phyloP scores from a whole-genome alignment of 1,140 invertebrate species.

The Drepana arcuata region DNA sequence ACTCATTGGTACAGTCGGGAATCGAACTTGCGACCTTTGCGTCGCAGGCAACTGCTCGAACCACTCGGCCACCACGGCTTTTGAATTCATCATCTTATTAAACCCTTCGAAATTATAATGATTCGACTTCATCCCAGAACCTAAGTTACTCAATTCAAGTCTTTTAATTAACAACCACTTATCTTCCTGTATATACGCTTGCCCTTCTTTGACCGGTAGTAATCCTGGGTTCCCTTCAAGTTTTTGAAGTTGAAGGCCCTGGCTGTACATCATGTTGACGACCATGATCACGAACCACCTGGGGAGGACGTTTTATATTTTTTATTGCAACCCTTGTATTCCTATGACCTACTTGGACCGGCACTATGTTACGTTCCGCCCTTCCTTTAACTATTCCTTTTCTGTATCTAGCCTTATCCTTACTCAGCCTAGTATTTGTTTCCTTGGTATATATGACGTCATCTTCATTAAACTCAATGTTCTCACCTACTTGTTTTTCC shows the following conservation, averaged over 20 bases:
- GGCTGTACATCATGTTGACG: constrained; percentile 5
- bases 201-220: constrained; percentile 14
- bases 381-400: constrained; percentile 7
- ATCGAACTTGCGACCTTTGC: no score
- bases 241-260: constrained; percentile 20
- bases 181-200: constrained; percentile 9
- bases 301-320: constrained; percentile 15
- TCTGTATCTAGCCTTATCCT: constrained; percentile 10
- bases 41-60: no score
- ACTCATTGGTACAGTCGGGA: no score
- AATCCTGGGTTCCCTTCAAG: constrained; percentile 21
- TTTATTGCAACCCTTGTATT: constrained; percentile 24
- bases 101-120: constrained; percentile 9
- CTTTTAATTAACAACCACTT: constrained; percentile 23
- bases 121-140: constrained; percentile 8
- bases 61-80: no score
- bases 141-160: constrained; percentile 23
- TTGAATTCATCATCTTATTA: no score
- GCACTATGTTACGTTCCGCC: constrained; percentile 3
- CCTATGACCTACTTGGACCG: constrained; percentile 32
- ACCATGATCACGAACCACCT: constrained; percentile 11
- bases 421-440: constrained; percentile 7
- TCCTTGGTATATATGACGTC: constrained; percentile 8
- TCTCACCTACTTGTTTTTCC: no score
- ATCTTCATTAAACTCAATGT: constrained; percentile 1